phyloP scores from a whole-genome alignment of 2,888 invertebrate species.

The Watsonalla binaria region DNA sequence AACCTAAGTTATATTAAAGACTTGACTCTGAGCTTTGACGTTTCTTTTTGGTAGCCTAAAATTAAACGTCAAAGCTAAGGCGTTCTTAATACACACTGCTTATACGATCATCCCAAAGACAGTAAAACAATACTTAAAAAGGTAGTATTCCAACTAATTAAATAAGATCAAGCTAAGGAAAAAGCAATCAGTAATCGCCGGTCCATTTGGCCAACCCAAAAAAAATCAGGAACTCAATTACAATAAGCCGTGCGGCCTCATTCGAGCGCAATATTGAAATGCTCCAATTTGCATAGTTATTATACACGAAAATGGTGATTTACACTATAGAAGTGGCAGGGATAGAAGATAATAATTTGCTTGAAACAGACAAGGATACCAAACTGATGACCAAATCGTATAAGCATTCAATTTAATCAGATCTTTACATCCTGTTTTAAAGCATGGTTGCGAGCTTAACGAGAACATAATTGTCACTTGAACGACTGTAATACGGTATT shows the following conservation, averaged over 20 bases:
- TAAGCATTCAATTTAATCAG: conserved; percentile 4
- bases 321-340: conserved; percentile 32
- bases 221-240: conserved; percentile 55
- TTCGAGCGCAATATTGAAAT: conserved; percentile 64
- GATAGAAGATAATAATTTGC: conserved; percentile 24
- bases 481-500: conserved; percentile 26
- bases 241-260: conserved; percentile 53
- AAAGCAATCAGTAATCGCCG: conserved; percentile 19
- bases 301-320: conserved; percentile 58
- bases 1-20: too few relatives aligned
- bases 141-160: not conserved
- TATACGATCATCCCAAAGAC: too few relatives aligned
- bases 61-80: too few relatives aligned
- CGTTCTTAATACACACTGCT: too few relatives aligned
- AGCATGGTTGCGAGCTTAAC: conserved; percentile 8
- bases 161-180: not conserved
- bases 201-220: conserved; percentile 36
- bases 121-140: too few relatives aligned
- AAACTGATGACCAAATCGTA: conserved; percentile 5
- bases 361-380: conserved; percentile 23
- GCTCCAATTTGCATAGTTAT: conserved; percentile 69
- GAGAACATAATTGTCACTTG: conserved; percentile 21
- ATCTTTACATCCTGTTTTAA: conserved; percentile 16
- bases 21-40: too few relatives aligned
- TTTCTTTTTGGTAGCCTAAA: too few relatives aligned